These are phyloP conservation scores for Aphelenchoides bicaudatus DNA, from an alignment of 2,888 invertebrate species.

Conservation along the genomic window DNA sequence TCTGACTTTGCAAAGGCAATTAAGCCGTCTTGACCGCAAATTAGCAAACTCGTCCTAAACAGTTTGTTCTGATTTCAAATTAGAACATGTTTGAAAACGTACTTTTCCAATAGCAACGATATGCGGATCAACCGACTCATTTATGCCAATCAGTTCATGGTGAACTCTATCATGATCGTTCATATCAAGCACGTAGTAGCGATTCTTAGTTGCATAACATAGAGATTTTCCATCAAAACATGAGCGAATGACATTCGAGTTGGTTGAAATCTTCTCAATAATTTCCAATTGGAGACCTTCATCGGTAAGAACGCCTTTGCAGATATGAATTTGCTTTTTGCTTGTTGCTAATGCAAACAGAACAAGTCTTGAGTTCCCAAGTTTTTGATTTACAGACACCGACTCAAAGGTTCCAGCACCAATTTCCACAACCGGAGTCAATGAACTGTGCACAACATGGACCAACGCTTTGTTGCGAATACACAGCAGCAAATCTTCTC, in stretches of 20 bases:
- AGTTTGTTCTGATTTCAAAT: background rate
- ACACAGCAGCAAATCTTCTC: slow-evolving; percentile 1
- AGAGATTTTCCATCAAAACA: background rate
- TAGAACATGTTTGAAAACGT: too few species aligned
- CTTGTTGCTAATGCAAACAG: background rate
- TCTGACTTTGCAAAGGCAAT: background rate
- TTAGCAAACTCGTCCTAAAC: slow-evolving; percentile 4
- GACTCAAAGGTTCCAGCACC: slow-evolving; percentile 7
- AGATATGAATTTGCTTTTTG: background rate
- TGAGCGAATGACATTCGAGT: background rate
- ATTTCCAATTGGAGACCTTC: background rate
- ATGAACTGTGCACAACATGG: background rate
- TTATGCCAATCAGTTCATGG: background rate
- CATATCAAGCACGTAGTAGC: background rate
- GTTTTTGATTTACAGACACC: background rate
- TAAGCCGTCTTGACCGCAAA: background rate
- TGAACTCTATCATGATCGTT: background rate
- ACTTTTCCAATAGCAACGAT: background rate
- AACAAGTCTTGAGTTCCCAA: background rate
- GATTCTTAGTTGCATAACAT: slow-evolving; percentile 1
- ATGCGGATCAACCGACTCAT: background rate
- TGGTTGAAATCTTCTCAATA: slow-evolving; percentile 1
- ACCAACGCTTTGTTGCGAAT: slow-evolving; percentile 7
- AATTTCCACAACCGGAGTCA: background rate
- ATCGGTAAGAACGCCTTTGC: background rate